These are phyloP conservation scores for Melanophora roralis DNA, from an alignment of 2,888 invertebrate species.

Conservation along the genomic window DNA sequence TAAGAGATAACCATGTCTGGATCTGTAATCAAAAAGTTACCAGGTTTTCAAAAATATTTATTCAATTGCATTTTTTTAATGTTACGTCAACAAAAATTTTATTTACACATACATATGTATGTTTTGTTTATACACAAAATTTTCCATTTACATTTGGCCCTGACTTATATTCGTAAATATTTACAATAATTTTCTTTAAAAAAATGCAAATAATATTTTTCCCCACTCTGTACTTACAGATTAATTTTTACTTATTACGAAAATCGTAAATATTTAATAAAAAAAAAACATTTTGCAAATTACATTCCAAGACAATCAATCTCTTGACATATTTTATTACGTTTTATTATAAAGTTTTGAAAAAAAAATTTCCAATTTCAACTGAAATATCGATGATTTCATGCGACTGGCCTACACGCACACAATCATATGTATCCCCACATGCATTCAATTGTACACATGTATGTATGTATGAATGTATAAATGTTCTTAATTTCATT, in stretches of 20 bases:
- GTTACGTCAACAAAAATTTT: background rate
- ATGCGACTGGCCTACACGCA: no score
- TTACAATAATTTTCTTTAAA: background rate
- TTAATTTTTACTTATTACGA: background rate
- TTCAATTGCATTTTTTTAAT: background rate
- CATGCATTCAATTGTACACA: no score
- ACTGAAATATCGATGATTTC: slow-evolving; percentile 60
- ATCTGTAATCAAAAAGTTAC: no score
- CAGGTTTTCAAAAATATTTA: background rate
- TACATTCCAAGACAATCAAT: slow-evolving; percentile 12
- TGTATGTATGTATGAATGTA: background rate
- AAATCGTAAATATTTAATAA: no score
- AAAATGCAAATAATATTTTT: background rate
- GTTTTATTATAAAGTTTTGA: slow-evolving; percentile 40
- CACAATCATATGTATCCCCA: no score
- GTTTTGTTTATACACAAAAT: background rate
- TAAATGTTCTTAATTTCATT: background rate
- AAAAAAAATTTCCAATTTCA: slow-evolving; percentile 39
- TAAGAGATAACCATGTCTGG: background rate
- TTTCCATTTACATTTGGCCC: slow-evolving; percentile 16
- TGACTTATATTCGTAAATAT: slow-evolving; percentile 36
- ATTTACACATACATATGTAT: background rate
- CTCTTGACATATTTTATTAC: slow-evolving; percentile 44
- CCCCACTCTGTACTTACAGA: background rate
- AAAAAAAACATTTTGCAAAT: slow-evolving; percentile 18